Evolutionary conservation across 35 echinoderm and acorn worm species (phyloP), one percentile per base, ranked within the genome.

Genomic region (Chiridota heheva): DNA sequence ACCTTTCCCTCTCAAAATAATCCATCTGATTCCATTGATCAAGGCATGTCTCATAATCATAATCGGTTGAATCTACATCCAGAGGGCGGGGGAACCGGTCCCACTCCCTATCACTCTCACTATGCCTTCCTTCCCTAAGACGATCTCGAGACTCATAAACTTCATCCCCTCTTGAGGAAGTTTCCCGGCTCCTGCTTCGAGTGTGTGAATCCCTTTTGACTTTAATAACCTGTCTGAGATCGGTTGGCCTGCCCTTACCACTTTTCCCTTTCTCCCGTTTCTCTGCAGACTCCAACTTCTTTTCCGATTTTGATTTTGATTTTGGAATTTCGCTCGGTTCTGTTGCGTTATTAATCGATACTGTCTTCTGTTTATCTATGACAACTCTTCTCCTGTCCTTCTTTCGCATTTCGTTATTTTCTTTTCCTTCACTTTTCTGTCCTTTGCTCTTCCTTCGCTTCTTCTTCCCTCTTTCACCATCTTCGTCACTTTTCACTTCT

Each of bases 401-500:
- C 81, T 84, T 70, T 48, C 57, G 69, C 6, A 44, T 62, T 17
- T 77, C 60, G 1, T 22, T n/a, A 6, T 24, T 34, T 8, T 61
- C 45, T 31, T 69, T 84, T 17, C 26, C 27, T n/a, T n/a, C n/a
- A n/a, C n/a, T n/a, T 18, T 85, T 85, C 7, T 76, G 75, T 3
- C 39, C 44, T 53, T 66, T 77, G 40, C 66, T 77, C 39, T 41
- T 72, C 2, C 5, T 2, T n/a, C 8, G 32, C n/a, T 35, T 41
- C n/a, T 35, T 41, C 6, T 37, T 63, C 25, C 49, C 47, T 34
- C 44, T 77, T 2, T 22, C 7, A 10, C 48, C 48, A 1, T 86
- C 83, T n/a, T 86, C 71, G 33, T 86, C 83, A 42, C 81, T 84
- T 40, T 86, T 86, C 1, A 86, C 83, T 40, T 86, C 69, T 44